phyloP scores from a whole-genome alignment of 2,888 invertebrate species.

The Cosmia pyralina region DNA sequence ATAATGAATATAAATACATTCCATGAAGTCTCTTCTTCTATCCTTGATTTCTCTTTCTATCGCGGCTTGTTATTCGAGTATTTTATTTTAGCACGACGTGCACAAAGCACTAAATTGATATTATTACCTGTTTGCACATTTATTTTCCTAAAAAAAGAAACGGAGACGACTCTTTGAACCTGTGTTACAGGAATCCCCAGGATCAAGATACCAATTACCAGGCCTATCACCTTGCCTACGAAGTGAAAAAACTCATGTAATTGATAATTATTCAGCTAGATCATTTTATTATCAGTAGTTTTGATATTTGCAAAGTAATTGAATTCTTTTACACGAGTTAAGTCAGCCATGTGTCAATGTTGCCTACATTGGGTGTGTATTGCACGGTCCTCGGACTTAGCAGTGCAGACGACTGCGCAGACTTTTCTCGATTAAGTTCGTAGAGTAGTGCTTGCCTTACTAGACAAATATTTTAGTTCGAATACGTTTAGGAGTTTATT shows the following conservation, averaged over 20 bases:
- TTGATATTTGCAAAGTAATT: constrained; percentile 72
- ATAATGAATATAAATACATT: constrained; percentile 47
- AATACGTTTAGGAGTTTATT: constrained; percentile 54
- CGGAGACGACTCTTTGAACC: constrained; percentile 90
- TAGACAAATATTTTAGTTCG: constrained; percentile 63
- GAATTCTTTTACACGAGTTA: constrained; percentile 69
- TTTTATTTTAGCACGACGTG: constrained; percentile 65
- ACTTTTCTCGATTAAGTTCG: constrained; percentile 70
- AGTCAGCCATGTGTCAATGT: constrained; percentile 67
- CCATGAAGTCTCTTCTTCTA: constrained; percentile 63
- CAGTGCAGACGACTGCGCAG: constrained; percentile 61
- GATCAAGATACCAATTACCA: constrained; percentile 98
- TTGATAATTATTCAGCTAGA: constrained; percentile 88
- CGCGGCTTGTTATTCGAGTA: constrained; percentile 75
- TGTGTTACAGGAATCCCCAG: constrained; percentile 95
- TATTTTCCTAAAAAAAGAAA: constrained; percentile 70
- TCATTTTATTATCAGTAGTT: constrained; percentile 78
- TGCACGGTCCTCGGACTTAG: constrained; percentile 40
- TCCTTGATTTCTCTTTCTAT: constrained; percentile 70
- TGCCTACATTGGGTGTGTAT: constrained; percentile 55
- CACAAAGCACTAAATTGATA: constrained; percentile 62
- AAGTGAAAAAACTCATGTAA: constrained; percentile 99
- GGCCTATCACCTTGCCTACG: constrained; percentile 99
- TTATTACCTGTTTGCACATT: constrained; percentile 60
- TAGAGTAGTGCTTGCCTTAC: constrained; percentile 78